Evolutionary conservation across 2,113 vertebrate genomes (phyloP).

Genomic region (Brachionichthys hirsutus): DNA sequence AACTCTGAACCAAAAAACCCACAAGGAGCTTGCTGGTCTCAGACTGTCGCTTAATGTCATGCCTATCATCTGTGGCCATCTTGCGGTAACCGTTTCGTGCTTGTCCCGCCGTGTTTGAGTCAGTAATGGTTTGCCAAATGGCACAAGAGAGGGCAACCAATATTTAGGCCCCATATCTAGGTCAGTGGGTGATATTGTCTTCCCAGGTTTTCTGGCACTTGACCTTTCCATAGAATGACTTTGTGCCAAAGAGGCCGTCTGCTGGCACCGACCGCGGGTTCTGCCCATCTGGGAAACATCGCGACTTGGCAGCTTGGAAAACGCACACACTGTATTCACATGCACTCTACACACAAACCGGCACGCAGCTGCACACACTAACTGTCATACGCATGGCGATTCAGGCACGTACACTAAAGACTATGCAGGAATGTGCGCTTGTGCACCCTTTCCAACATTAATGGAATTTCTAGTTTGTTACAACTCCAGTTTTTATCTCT

Average conservation of each 20-base stretch:
- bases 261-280: conserved; percentile 61
- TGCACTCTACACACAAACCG: not conserved
- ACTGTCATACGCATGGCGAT: not conserved
- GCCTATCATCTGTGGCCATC: conserved; percentile 60
- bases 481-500: not conserved
- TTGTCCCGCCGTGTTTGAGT: conserved; percentile 52
- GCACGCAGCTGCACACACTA: not conserved
- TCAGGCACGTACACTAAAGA: not conserved
- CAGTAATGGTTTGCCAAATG: conserved; percentile 47
- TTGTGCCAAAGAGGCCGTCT: conserved; percentile 58
- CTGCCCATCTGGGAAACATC: conserved; percentile 68
- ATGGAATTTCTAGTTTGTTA: not conserved
- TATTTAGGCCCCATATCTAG: conserved; percentile 60
- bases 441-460: no score
- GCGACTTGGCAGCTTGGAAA: conserved; percentile 41
- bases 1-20: conserved; percentile 62
- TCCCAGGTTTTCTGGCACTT: conserved; percentile 44
- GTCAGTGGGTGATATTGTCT: conserved; percentile 69
- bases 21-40: conserved; percentile 68
- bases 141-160: conserved; percentile 51
- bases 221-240: conserved; percentile 65
- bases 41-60: conserved; percentile 55
- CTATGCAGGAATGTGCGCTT: not conserved
- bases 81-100: conserved; percentile 48
- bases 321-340: conserved; percentile 25